Evolutionary conservation across 2,888 invertebrate species (phyloP), one percentile per base, ranked within the genome.

Genomic region (Sepiola atlantica): DNA sequence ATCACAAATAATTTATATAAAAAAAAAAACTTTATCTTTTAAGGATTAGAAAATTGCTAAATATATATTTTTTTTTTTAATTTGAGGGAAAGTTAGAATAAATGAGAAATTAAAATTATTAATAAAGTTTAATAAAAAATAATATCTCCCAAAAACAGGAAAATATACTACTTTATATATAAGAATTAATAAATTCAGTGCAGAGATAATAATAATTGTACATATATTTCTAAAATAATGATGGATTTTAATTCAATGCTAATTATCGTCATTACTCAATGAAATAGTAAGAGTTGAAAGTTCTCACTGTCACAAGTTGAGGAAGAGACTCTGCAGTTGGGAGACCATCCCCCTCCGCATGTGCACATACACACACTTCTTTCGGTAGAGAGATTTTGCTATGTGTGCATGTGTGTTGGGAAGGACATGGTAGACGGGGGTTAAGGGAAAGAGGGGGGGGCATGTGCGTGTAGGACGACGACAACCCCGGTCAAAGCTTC

Each of bases 321-420:
- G 77, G 77, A 77, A 77, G n/a, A 77, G 77, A 77, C 77, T 32
- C 77, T 77, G 77, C n/a, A 77, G 77, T 77, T n/a, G 77, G 77
- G 77, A 45, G 45, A 45, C 45, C 45, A 45, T 8, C 45, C 45
- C 45, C 77, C 77, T n/a, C 77, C 77, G n/a, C 77, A 77, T n/a
- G 77, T 77, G n/a, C 77, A 77, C 77, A 57, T 24, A 77, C 77
- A 57, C 55, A 77, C 77, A 77, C 77, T 14, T 77, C n/a, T 77
- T 77, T 77, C 32, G n/a, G 77, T 77, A 77, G 77, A 77, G 77
- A 77, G 77, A 77, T n/a, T 45, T 77, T 77, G 77, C 77, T 77
- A 77, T 77, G 77, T 77, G 77, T 77, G 77, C 77, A 77, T 77
- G 77, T 77, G 77, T 77, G 77, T 77, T 77, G 77, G 77, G 77